Conservation (phyloP, 30 jellyfish, hydroid and myxozoan species). For the Clytia hemisphaerica region DNA sequence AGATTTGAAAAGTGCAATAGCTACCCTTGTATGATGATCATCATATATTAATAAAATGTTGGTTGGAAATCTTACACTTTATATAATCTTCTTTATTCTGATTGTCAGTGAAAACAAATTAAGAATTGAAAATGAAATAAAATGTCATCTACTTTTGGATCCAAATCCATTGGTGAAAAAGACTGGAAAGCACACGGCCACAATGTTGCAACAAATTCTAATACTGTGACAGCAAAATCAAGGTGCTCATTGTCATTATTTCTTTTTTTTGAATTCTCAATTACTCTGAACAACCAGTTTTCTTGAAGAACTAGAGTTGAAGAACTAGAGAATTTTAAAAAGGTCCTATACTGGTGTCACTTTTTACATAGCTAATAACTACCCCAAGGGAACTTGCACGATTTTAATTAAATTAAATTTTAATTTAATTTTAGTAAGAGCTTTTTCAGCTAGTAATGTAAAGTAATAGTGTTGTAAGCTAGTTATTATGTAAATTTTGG, state of each 20-base stretch:
- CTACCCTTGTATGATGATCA: not conserved
- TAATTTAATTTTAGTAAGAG: too few relatives aligned
- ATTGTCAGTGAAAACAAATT: not conserved
- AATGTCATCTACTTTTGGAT: too few relatives aligned
- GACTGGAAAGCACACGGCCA: conserved; percentile 8
- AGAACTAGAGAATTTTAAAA: too few relatives aligned
- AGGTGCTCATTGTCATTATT: not conserved
- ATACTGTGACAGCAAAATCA: not conserved
- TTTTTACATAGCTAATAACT: too few relatives aligned
- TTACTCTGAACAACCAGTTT: not conserved
- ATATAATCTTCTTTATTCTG: not conserved
- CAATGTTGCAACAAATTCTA: not conserved
- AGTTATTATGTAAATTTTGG: too few relatives aligned
- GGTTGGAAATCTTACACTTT: not conserved
- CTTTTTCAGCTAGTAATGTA: too few relatives aligned
- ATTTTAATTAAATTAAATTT: too few relatives aligned
- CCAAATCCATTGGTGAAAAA: conserved; percentile 5
- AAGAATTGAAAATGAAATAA: too few relatives aligned
- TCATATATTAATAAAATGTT: not conserved
- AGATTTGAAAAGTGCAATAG: not conserved
- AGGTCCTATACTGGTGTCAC: too few relatives aligned
- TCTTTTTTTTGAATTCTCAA: not conserved
- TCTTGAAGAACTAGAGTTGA: too few relatives aligned
- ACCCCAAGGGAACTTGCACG: too few relatives aligned
- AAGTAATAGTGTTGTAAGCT: too few relatives aligned